Conservation (phyloP, 1,140 invertebrate genomes). For the Cyclargus thomasi region DNA sequence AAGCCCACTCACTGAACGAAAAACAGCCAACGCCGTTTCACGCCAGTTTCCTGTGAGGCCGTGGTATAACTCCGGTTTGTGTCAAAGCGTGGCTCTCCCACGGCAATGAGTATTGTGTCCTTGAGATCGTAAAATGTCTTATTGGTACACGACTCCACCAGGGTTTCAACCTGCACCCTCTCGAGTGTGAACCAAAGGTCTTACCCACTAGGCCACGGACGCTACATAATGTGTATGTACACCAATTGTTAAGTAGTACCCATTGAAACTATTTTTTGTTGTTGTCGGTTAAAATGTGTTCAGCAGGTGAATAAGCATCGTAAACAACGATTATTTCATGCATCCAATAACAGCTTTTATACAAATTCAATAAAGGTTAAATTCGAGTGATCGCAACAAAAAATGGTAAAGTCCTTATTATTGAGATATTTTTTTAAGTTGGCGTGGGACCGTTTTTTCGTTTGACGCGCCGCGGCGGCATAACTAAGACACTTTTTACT, state of each 20-base stretch:
- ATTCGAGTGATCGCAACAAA: not conserved
- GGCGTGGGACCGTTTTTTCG: slow-evolving; percentile 55
- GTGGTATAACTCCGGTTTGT: too few relatives aligned
- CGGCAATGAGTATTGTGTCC: too few relatives aligned
- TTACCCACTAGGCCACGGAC: too few relatives aligned
- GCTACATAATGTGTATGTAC: too few relatives aligned
- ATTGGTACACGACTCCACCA: too few relatives aligned
- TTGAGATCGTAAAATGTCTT: too few relatives aligned
- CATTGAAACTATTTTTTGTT: not conserved
- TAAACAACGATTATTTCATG: slow-evolving; percentile 33
- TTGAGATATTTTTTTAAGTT: slow-evolving; percentile 57
- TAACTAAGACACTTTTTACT: slow-evolving; percentile 56
- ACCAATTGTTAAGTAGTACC: not conserved
- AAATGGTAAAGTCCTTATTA: slow-evolving; percentile 17
- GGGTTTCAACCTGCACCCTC: too few relatives aligned
- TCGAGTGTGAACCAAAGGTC: too few relatives aligned
- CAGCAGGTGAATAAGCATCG: slow-evolving; percentile 13
- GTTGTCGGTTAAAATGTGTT: not conserved
- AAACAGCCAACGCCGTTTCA: too few relatives aligned
- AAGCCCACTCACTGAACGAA: too few relatives aligned
- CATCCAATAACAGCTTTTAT: slow-evolving; percentile 28
- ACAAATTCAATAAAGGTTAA: not conserved
- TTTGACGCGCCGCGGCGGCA: slow-evolving; percentile 57
- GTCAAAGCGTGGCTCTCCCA: too few relatives aligned
- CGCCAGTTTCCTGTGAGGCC: too few relatives aligned